These are phyloP conservation scores for Phortica variegata DNA, from an alignment of 1,140 invertebrate species.

Conservation along the genomic window DNA sequence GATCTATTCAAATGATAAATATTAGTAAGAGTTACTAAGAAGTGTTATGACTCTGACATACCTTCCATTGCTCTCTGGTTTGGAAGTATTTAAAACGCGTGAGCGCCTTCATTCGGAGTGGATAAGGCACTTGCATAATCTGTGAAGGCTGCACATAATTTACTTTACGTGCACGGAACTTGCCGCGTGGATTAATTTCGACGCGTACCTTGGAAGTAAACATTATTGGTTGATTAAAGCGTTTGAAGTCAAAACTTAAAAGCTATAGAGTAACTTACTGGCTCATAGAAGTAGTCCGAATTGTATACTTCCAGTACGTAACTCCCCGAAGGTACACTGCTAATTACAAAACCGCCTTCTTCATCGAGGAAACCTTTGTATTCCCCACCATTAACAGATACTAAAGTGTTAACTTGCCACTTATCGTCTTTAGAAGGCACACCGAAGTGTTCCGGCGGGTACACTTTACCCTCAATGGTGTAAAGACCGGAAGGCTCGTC, in stretches of 20 bases:
- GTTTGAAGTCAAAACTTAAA: neutral
- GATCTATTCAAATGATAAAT: constrained; percentile 49
- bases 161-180: constrained; percentile 90
- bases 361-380: constrained; percentile 84
- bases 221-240: too few species aligned
- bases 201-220: constrained; percentile 62
- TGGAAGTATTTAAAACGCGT: constrained; percentile 90
- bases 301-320: constrained; percentile 93
- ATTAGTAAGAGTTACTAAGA: too few species aligned
- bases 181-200: constrained; percentile 95
- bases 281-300: constrained; percentile 89
- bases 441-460: constrained; percentile 65
- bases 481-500: constrained; percentile 45
- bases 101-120: constrained; percentile 81
- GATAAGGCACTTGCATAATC: constrained; percentile 86
- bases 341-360: constrained; percentile 91
- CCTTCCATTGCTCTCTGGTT: constrained; percentile 88
- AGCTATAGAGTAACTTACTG: constrained; percentile 60
- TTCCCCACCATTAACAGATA: constrained; percentile 86
- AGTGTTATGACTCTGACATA: constrained; percentile 16
- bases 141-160: constrained; percentile 91
- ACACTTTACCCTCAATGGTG: constrained; percentile 79
- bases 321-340: constrained; percentile 89
- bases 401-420: constrained; percentile 76
- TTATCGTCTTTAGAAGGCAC: constrained; percentile 56